Base-by-base conservation (phyloP, 1,140 invertebrate genomes). In the Polyergus mexicanus region DNA sequence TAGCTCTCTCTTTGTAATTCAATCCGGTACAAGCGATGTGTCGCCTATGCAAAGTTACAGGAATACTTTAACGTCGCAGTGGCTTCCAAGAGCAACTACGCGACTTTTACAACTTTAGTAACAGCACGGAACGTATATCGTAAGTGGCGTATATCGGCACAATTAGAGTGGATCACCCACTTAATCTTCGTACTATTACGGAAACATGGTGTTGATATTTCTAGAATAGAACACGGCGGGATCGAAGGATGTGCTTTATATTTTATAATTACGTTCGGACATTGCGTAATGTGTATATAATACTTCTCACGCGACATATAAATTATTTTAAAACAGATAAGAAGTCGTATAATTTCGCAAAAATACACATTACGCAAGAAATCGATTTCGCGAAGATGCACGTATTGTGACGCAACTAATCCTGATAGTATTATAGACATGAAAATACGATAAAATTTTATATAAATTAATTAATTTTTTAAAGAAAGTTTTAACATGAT, bases 51-150 rank as follows among this genome's bases (percentile, higher is more conserved):
- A n/a, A 81, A 81, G 66, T 81, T 72, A 72, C 11, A 16, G 32
- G 25, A 41, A 72, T 41, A 38, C 10, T 28, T 81, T 51, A 51
- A 51, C 47, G 16, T 35, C 13, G 35, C 56, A 68, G 11, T 60
- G 72, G 22, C 35, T 83, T 74, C 28, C 16, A 11, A 38, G 28
- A 74, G n/a, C 7, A 74, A 71, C 78, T 72, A 72, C 8, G 68
- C 19, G 68, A 83, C 68, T 83, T 83, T 83, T 81, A 71, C 51
- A 71, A 81, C 77, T 81, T 83, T 2, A 8, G 25, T 47, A 44
- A 71, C 35, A 25, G 32, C 56, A 58, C 22, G 76, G 16, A 7
- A n/a, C 47, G 25, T 28, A 28, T 28, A 28, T 38, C 32, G 38
- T n/a, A 60, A 74, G 54, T 28, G 25, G 22, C 54, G 22, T 80